Evolutionary conservation across 2,888 invertebrate genomes (phyloP).

Genomic region (Barypeithes pellucidus): DNA sequence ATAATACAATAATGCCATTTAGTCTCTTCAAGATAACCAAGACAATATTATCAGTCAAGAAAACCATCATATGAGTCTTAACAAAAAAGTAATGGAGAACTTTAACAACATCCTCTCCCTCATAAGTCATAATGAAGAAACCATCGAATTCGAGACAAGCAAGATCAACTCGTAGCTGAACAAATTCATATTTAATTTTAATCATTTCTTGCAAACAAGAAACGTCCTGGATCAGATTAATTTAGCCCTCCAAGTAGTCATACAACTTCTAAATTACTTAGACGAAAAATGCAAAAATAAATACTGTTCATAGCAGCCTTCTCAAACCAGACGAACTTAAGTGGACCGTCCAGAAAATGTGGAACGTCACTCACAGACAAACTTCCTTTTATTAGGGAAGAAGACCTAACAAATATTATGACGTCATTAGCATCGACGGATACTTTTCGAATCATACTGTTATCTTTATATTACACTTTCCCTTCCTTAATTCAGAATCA

Average conservation of each 20-base stretch:
- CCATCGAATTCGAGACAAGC: conserved; percentile 2
- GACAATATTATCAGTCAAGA: conserved; percentile 27
- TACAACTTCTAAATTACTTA: conserved; percentile 21
- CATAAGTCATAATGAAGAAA: conserved; percentile 1
- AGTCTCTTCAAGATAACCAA: conserved; percentile 24
- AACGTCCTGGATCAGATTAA: conserved; percentile 28
- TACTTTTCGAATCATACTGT: too few relatives aligned
- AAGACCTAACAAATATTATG: too few relatives aligned
- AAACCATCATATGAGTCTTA: conserved; percentile 27
- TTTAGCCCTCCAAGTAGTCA: conserved; percentile 2
- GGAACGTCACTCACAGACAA: conserved; percentile 5
- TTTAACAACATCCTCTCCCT: conserved; percentile 6
- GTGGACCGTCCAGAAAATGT: conserved; percentile 16
- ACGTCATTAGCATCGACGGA: too few relatives aligned
- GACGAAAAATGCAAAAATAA: conserved; percentile 9
- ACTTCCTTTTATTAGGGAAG: too few relatives aligned
- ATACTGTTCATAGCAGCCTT: conserved; percentile 16
- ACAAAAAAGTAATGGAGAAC: conserved; percentile 26
- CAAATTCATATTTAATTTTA: conserved; percentile 19
- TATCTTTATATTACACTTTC: conserved; percentile 26
- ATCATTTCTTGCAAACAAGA: conserved; percentile 7
- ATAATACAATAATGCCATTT: conserved; percentile 29
- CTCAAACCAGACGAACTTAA: conserved; percentile 18
- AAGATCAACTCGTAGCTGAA: conserved; percentile 10
- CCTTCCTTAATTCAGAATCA: conserved; percentile 8